Conservation (phyloP, 2,113 vertebrate genomes). For the Coturnix japonica region DNA sequence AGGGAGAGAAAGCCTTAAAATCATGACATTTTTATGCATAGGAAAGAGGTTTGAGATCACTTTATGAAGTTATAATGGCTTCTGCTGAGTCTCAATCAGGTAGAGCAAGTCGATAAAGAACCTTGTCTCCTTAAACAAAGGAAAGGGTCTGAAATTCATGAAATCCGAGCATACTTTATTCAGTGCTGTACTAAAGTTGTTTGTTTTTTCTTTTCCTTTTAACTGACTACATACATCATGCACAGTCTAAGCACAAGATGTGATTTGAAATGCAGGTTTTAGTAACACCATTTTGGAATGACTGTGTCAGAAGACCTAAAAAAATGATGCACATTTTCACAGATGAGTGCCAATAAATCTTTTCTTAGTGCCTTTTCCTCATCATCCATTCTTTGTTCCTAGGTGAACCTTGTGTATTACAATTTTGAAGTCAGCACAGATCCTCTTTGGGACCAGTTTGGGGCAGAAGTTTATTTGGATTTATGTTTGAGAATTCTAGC, state of each 20-base stretch:
- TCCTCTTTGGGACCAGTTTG: neutral
- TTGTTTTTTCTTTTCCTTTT: neutral
- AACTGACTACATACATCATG: neutral
- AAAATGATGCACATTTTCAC: neutral
- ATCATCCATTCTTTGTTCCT: neutral
- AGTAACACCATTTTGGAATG: constrained; percentile 16
- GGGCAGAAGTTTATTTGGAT: constrained; percentile 12
- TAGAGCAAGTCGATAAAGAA: neutral
- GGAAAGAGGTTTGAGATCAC: neutral
- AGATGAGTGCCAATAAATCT: constrained; percentile 15
- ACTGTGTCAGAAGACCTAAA: constrained; percentile 27
- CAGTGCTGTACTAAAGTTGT: neutral
- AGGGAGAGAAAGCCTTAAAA: constrained; percentile 42
- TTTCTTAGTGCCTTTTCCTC: neutral
- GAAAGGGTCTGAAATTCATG: neutral
- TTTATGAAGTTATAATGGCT: constrained; percentile 22
- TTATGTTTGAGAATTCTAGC: neutral
- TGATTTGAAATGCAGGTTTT: neutral
- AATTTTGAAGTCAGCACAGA: neutral
- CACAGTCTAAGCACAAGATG: neutral
- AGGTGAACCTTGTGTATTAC: neutral
- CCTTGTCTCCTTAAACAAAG: neutral
- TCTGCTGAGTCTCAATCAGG: neutral
- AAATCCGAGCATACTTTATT: neutral
- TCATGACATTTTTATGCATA: constrained; percentile 40